phyloP scores from a whole-genome alignment of 2,113 vertebrate species.

The Cinclus mexicanus region DNA sequence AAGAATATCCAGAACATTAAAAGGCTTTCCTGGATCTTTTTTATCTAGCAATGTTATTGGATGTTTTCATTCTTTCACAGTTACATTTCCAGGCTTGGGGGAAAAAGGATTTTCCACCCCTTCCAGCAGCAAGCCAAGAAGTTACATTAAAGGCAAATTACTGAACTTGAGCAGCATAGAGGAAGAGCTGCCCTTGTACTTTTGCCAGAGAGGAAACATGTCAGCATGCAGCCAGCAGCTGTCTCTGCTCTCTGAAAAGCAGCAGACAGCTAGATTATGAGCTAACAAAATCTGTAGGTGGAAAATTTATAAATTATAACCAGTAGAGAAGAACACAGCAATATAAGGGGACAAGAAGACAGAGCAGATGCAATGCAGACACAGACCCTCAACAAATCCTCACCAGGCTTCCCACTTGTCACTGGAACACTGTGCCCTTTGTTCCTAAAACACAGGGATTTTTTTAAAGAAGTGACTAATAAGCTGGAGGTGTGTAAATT shows the following conservation, averaged over 20 bases:
- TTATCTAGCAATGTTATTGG: neutral
- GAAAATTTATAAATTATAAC: conserved; percentile 8
- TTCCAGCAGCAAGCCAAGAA: neutral
- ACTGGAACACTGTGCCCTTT: fast-evolving
- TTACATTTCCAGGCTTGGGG: neutral
- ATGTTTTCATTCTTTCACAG: neutral
- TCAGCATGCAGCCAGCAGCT: neutral
- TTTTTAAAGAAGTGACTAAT: neutral
- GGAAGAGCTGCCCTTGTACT: neutral
- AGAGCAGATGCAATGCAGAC: neutral
- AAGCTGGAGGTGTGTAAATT: neutral
- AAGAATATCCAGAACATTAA: neutral
- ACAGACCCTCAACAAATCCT: neutral
- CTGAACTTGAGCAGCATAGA: neutral
- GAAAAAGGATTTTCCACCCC: neutral
- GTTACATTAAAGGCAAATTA: neutral
- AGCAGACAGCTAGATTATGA: neutral
- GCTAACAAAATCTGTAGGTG: conserved; percentile 14
- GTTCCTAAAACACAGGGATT: neutral
- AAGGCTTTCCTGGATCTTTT: neutral
- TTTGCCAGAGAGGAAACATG: neutral
- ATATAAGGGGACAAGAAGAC: neutral
- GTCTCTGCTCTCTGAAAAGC: neutral
- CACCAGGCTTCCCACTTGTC: neutral
- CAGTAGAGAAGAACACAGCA: neutral